These are phyloP conservation scores for Boloria selene DNA, from an alignment of 2,888 invertebrate genomes.

Conservation along the genomic window DNA sequence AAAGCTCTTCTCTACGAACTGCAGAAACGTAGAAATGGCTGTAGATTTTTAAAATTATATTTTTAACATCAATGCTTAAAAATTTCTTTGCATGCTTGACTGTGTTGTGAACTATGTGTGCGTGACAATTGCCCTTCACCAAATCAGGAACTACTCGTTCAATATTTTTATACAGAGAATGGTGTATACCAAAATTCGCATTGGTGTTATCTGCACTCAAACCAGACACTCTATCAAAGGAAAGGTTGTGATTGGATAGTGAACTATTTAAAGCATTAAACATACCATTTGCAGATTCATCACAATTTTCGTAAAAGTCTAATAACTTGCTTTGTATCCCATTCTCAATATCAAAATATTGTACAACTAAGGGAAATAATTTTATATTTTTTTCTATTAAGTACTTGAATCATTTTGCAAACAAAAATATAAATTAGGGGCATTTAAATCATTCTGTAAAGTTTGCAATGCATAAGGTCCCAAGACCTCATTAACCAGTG, in stretches of 20 bases:
- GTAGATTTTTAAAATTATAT: slow-evolving; percentile 42
- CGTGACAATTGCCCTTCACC: too few species aligned
- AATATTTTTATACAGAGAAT: not conserved
- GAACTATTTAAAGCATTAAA: slow-evolving; percentile 44
- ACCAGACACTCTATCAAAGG: slow-evolving; percentile 46
- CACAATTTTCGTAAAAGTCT: slow-evolving; percentile 46
- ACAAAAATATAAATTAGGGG: slow-evolving; percentile 41
- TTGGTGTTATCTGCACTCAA: slow-evolving; percentile 52
- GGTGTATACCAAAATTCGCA: slow-evolving; percentile 27
- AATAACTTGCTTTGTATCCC: slow-evolving; percentile 43
- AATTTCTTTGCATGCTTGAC: slow-evolving; percentile 42
- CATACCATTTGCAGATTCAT: slow-evolving; percentile 46
- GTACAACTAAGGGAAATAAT: slow-evolving; percentile 45
- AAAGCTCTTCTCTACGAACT: slow-evolving; percentile 38
- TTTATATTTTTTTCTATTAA: slow-evolving; percentile 46
- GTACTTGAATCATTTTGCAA: slow-evolving; percentile 47
- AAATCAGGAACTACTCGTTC: not conserved
- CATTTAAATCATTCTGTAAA: slow-evolving; percentile 43
- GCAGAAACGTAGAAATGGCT: slow-evolving; percentile 38
- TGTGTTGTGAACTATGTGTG: not conserved
- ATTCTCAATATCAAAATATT: slow-evolving; percentile 44
- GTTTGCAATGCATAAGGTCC: slow-evolving; percentile 40
- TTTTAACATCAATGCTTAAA: slow-evolving; percentile 39
- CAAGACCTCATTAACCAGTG: slow-evolving; percentile 45
- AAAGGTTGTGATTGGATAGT: slow-evolving; percentile 40